Base-by-base conservation (phyloP, 2,888 invertebrate genomes). In the Harpagoxenus sublaevis region DNA sequence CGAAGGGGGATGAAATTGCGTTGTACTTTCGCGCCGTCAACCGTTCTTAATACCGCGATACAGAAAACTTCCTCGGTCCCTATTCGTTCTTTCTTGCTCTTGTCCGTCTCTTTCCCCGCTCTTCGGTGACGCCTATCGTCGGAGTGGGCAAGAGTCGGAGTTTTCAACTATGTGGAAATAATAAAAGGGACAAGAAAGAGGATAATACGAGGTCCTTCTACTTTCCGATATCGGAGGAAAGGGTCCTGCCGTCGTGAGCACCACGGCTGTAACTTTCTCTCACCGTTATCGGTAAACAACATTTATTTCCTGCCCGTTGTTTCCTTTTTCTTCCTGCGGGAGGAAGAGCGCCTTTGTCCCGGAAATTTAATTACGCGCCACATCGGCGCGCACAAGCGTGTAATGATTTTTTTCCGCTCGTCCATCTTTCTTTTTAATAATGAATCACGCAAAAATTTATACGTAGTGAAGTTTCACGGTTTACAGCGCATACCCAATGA, bases 81-180 rank as follows among this genome's bases (percentile, higher is more conserved):
- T 53, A 51, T 60, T 9, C 48, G 48, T 60, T 48, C 79, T 60
- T 71, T 73, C 60, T 57, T 60, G 31, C 35, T 71, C 71, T 48
- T 23, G 71, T 15, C 63, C 65, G 51, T 42, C 42, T n/a, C 74
- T 70, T 66, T 55, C 73, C 35, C 28, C 28, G 9, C 42, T n/a
- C 35, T n/a, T 51, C 74, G 42, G 35, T 31, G 62, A 83, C 75
- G 87, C 81, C 83, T 87, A 87, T 71, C 84, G 83, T 62, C 81
- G 81, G 53, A 63, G 70, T 45, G n/a, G 73, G 53, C 60, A 60
- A 75, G 57, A 66, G 84, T 73, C 90, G 73, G 68, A 60, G 83
- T 83, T 86, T 82, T 84, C 85, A 84, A 85, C 84, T 86, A 84
- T 87, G 90, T 89, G 84, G 84, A 90, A 90, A 90, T 90, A 89